These are phyloP conservation scores for Solenodon paradoxus DNA, from an alignment of 2,113 vertebrate species.

Conservation along the genomic window DNA sequence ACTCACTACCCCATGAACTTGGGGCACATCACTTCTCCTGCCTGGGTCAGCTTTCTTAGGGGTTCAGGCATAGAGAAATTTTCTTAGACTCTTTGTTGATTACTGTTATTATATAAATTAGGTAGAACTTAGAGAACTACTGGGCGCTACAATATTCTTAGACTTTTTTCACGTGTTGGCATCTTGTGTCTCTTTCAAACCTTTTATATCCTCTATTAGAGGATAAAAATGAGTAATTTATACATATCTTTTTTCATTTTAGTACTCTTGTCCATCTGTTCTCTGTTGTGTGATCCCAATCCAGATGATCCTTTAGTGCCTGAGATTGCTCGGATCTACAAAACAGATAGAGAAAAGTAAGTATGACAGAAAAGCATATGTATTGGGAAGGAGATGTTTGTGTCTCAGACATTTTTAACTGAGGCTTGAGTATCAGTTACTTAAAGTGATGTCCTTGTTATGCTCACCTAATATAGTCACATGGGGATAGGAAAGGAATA, in stretches of 20 bases:
- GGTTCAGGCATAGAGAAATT: slow-evolving; percentile 22
- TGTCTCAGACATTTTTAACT: background rate
- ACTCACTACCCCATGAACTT: background rate
- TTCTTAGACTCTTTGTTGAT: slow-evolving; percentile 14
- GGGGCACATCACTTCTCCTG: background rate
- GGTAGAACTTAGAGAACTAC: background rate
- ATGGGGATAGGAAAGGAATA: background rate
- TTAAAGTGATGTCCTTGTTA: slow-evolving; percentile 16
- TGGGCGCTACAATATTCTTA: background rate
- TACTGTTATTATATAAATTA: background rate
- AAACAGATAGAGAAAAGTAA: slow-evolving; percentile 99
- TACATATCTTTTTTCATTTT: slow-evolving; percentile 70
- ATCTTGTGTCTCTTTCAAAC: slow-evolving; percentile 17
- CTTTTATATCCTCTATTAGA: slow-evolving; percentile 55
- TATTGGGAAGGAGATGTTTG: slow-evolving; percentile 2
- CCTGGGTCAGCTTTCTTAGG: slow-evolving; percentile 7
- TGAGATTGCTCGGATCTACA: slow-evolving; percentile 99
- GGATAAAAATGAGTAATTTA: background rate
- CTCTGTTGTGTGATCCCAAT: slow-evolving; percentile 99
- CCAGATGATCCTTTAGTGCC: slow-evolving; percentile 99
- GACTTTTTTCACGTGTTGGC: slow-evolving; percentile 35
- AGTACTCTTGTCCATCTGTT: slow-evolving; percentile 99
- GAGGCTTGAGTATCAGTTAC: background rate
- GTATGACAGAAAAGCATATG: slow-evolving; percentile 75
- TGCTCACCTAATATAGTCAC: background rate